phyloP scores from a whole-genome alignment of 2,888 invertebrate genomes.

The Drosophila mimica region DNA sequence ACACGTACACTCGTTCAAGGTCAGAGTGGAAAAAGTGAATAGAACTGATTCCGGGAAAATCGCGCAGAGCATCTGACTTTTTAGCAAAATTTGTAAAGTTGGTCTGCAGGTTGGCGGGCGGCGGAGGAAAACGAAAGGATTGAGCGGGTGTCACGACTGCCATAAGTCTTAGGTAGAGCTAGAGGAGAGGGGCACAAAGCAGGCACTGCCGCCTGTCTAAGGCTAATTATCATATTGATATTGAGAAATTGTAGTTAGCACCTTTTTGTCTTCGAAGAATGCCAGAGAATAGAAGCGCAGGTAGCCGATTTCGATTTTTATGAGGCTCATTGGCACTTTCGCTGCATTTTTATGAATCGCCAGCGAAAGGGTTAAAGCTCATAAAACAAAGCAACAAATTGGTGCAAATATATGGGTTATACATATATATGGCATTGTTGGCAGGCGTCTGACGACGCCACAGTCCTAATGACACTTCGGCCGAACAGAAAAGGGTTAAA shows the following conservation, averaged over 20 bases:
- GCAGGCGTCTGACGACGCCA: constrained; percentile 74
- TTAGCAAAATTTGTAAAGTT: constrained; percentile 54
- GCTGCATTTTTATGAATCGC: constrained; percentile 67
- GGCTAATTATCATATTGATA: constrained; percentile 69
- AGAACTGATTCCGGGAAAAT: constrained; percentile 49
- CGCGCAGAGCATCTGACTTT: constrained; percentile 65
- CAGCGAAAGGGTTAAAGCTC: constrained; percentile 58
- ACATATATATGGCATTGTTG: constrained; percentile 31
- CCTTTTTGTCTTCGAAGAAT: constrained; percentile 79
- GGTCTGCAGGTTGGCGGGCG: constrained; percentile 31
- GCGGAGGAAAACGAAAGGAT: constrained; percentile 48
- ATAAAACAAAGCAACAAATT: constrained; percentile 35
- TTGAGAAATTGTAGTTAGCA: constrained; percentile 73
- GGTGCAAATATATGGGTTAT: constrained; percentile 15
- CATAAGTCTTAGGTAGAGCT: constrained; percentile 12
- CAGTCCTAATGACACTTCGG: constrained; percentile 71
- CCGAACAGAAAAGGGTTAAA: constrained; percentile 66
- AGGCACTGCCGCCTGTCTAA: constrained; percentile 12
- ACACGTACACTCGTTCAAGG: constrained; percentile 49
- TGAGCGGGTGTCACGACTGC: constrained; percentile 27
- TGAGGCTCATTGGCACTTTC: constrained; percentile 61
- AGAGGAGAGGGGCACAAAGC: background rate
- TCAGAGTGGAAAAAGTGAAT: constrained; percentile 40
- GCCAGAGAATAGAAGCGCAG: constrained; percentile 36
- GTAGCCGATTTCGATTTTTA: constrained; percentile 50